Evolutionary conservation across 2,797 vertebrate genomes (phyloP).

Genomic region (Calcarius lapponicus): DNA sequence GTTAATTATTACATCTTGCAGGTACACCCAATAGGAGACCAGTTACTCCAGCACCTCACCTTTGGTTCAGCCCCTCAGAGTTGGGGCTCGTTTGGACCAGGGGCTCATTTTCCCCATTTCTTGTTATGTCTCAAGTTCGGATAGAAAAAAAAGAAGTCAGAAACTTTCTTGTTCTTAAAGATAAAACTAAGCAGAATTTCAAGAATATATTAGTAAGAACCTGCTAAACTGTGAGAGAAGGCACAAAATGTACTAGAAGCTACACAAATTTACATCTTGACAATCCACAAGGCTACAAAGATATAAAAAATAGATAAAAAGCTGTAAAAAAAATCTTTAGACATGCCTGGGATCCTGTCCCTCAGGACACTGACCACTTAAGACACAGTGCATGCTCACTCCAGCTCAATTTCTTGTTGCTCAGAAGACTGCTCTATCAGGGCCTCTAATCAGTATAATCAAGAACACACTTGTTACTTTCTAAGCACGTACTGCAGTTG

Average conservation of each 20-base stretch:
- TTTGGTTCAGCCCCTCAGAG: background rate
- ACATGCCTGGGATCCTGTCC: background rate
- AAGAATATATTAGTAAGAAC: too few species aligned
- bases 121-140: background rate
- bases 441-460: background rate
- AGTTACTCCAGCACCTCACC: background rate
- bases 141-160: rapidly evolving
- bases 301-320: background rate
- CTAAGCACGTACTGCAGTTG: background rate
- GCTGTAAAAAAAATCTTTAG: background rate
- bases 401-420: background rate
- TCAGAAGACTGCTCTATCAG: background rate
- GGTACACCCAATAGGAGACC: background rate
- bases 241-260: background rate
- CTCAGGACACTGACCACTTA: rapidly evolving
- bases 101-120: background rate
- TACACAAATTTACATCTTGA: background rate
- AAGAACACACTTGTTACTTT: background rate
- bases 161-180: background rate
- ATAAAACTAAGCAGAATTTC: background rate
- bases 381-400: background rate
- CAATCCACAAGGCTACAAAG: background rate
- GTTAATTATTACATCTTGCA: background rate
- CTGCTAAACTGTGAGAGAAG: background rate
- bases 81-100: too few species aligned